Percentiles rank a stretch among this genome's conserved stretches.
Evolutionary conservation across 53 echinoderm and acorn worm genomes (phyloP).

Genomic region (Astropecten irregularis): DNA sequence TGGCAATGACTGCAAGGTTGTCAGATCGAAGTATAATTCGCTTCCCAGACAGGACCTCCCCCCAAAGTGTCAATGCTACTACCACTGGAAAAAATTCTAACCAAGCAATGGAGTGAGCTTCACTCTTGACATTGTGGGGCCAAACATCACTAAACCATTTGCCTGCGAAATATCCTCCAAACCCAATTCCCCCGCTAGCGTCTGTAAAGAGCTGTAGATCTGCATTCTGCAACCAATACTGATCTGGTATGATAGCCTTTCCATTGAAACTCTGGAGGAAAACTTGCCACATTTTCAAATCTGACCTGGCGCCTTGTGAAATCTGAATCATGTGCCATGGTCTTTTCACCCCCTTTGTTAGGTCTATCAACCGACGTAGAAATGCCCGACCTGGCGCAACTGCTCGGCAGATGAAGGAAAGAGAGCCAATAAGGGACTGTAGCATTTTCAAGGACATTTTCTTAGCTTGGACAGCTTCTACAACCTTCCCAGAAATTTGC

Average conservation of each 20-base stretch:
- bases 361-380: constrained; percentile 9
- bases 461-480: not conserved
- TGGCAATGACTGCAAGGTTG: constrained; percentile 39
- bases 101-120: constrained; percentile 27
- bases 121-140: not conserved
- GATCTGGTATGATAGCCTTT: constrained; percentile 2
- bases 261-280: constrained; percentile 42
- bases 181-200: constrained; percentile 16
- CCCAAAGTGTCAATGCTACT: constrained; percentile 35
- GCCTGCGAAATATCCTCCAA: constrained; percentile 7
- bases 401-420: constrained; percentile 18
- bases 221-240: not conserved
- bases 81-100: constrained; percentile 54
- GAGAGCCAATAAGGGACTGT: constrained; percentile 27
- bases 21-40: constrained; percentile 39
- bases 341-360: not conserved
- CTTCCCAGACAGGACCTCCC: not conserved
- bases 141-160: not conserved
- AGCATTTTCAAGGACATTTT: not conserved
- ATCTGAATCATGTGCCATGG: constrained; percentile 1
- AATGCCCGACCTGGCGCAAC: constrained; percentile 26
- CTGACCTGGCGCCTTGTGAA: not conserved
- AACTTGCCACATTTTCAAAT: constrained; percentile 20
- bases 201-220: constrained; percentile 26
- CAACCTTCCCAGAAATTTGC: not conserved